Evolutionary conservation across 1,140 invertebrate species (phyloP).

Genomic region (Varroa destructor): DNA sequence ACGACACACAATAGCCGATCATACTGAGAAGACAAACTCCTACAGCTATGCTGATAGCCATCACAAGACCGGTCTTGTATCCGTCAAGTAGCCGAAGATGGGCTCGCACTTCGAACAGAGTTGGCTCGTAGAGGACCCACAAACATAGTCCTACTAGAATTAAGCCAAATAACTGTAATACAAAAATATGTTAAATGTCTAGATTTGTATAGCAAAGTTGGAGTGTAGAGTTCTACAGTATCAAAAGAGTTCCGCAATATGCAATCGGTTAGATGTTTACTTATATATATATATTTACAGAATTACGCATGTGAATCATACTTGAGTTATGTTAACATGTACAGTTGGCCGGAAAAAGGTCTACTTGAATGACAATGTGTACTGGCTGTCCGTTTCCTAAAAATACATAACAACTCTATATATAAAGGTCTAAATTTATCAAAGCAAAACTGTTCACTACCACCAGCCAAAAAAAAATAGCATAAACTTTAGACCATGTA

Average conservation of each 20-base stretch:
- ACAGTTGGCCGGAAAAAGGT: too few relatives aligned
- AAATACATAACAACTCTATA: too few relatives aligned
- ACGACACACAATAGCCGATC: slow-evolving; percentile 6
- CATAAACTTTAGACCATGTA: too few relatives aligned
- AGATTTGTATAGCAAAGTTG: not conserved
- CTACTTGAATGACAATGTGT: too few relatives aligned
- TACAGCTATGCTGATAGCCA: slow-evolving; percentile 1
- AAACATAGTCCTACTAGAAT: not conserved
- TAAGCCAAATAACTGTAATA: slow-evolving; percentile 9
- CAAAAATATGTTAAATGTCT: not conserved
- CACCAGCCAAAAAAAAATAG: too few relatives aligned
- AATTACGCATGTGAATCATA: too few relatives aligned
- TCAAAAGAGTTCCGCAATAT: not conserved
- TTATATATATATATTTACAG: too few relatives aligned
- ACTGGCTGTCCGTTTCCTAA: too few relatives aligned
- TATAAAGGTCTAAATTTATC: too few relatives aligned
- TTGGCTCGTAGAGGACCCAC: slow-evolving; percentile 1
- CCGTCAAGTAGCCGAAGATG: not conserved
- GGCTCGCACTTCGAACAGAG: not conserved
- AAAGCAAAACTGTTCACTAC: too few relatives aligned
- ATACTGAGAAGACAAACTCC: slow-evolving; percentile 14
- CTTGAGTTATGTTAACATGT: too few relatives aligned
- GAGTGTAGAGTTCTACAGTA: not conserved
- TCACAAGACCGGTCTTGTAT: slow-evolving; percentile 5
- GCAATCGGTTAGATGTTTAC: too few relatives aligned